Base-by-base conservation (phyloP, 2,113 vertebrate genomes). In the Ptilonorhynchus violaceus region DNA sequence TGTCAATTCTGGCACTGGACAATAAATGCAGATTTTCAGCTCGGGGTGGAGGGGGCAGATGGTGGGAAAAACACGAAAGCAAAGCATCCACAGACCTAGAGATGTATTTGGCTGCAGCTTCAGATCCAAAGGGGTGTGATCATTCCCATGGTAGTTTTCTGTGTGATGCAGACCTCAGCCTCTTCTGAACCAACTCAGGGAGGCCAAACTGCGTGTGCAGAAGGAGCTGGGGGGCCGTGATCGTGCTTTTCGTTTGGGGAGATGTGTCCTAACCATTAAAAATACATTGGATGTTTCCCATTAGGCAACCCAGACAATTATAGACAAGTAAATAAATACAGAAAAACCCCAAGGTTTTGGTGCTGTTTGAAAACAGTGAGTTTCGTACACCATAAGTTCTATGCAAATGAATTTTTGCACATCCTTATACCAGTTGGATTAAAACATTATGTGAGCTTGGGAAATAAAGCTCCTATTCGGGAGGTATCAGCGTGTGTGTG, bases 281-380 rank as follows among this genome's bases (percentile, higher is more conserved):
- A 58, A 11, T 37, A 46, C 14, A 50, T 3, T 0, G 1, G 41
- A 49, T 28, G 1, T 46, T 73, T 31, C 37, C 41, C 0, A 0
- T 83, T 73, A 16, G 46, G 41, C 5, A 76, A 16, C 30, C 67
- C 60, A 46, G 23, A 33, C 55, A 33, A 17, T n/a, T 9, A 30
- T 1, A 62, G 31, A 33, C 30, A 42, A 79, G 19, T 37, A 84
- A 79, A 63, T 49, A 82, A 85, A 76, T 15, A 31, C 18, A 69
- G 55, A 16, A 83, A 35, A 50, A 67, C 1, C 2, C 19, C 42
- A 30, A 35, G 23, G 4, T 84, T 80, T 85, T 35, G 52, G 33
- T 67, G 42, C 14, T 59, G 22, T 56, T 52, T 66, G 53, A 53
- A 64, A 92, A 37, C 6, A 22, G 8, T 31, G 30, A 39, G 24